These are phyloP conservation scores for Dendronephthya gigantea DNA, from an alignment of 64 coral and sea anemone species.

Conservation along the genomic window DNA sequence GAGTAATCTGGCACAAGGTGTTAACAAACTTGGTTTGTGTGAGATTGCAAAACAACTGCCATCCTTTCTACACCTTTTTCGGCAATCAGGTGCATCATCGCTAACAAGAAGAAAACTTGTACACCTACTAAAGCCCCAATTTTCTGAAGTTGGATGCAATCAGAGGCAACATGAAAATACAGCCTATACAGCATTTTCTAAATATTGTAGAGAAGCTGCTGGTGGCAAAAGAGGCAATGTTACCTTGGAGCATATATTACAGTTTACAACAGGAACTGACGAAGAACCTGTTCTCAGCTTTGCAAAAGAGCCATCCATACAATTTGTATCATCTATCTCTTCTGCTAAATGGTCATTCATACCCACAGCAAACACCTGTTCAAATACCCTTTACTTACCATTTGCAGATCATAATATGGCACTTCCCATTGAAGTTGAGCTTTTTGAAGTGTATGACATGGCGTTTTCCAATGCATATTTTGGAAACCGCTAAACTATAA, in stretches of 20 bases:
- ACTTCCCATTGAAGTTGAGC: background rate
- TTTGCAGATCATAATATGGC: background rate
- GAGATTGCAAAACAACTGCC: background rate
- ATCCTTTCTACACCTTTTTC: conserved; percentile 1
- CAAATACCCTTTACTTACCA: background rate
- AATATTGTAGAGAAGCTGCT: background rate
- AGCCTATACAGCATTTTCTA: background rate
- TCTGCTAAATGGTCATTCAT: too few species aligned
- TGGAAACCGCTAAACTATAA: background rate
- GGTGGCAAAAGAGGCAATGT: background rate
- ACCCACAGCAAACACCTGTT: conserved; percentile 18
- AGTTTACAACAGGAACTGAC: conserved; percentile 5
- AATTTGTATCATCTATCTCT: conserved; percentile 14
- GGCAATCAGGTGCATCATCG: background rate
- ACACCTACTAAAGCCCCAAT: background rate
- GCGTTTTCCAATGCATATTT: background rate
- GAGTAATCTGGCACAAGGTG: background rate
- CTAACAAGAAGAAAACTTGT: background rate
- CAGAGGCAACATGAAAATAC: background rate
- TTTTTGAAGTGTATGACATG: conserved; percentile 7
- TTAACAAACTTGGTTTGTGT: background rate
- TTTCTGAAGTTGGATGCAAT: conserved; percentile 1
- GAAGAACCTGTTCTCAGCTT: conserved; percentile 19
- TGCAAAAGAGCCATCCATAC: conserved; percentile 6
- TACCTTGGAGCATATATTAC: conserved; percentile 17